A percentile compares a stretch with the other conserved stretches of the same genome.
Conservation (phyloP, 2,797 vertebrate genomes). For the Onychomys arenicola region DNA sequence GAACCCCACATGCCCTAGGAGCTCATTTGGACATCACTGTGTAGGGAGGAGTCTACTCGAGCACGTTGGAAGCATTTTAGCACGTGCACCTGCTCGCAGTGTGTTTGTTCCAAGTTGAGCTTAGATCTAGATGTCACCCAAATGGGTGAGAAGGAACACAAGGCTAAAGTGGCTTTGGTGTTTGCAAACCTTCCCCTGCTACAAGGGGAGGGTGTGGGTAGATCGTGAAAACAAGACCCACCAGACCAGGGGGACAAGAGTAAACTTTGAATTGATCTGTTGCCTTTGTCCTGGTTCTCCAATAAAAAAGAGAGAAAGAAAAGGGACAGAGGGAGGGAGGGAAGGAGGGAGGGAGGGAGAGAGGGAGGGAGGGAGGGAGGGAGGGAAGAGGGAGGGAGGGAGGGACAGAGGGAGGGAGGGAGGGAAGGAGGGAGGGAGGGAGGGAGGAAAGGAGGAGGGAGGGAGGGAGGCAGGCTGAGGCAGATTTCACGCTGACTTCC, state of each 20-base stretch:
- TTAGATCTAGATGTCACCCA: background rate
- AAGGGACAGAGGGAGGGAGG: too few species aligned
- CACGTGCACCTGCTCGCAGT: background rate
- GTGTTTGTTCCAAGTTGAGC: background rate
- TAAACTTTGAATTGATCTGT: background rate
- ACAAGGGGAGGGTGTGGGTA: too few species aligned
- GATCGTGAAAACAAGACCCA: background rate
- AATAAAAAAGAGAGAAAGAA: background rate
- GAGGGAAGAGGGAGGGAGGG: too few species aligned
- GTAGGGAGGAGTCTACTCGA: background rate
- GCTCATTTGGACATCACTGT: too few species aligned
- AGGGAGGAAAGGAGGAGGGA: too few species aligned
- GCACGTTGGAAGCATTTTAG: background rate
- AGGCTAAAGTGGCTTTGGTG: background rate
- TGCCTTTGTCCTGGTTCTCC: background rate
- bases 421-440: too few species aligned
- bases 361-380: too few species aligned
- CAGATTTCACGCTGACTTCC: background rate
- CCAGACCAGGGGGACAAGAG: background rate
- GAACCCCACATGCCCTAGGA: accelerated
- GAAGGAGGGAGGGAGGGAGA: too few species aligned
- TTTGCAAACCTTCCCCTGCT: background rate
- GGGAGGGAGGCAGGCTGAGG: background rate
- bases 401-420: too few species aligned
- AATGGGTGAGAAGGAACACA: background rate